Evolutionary conservation across 2,888 invertebrate species (phyloP), one percentile per base, ranked within the genome.

Genomic region (Ophraella communa): DNA sequence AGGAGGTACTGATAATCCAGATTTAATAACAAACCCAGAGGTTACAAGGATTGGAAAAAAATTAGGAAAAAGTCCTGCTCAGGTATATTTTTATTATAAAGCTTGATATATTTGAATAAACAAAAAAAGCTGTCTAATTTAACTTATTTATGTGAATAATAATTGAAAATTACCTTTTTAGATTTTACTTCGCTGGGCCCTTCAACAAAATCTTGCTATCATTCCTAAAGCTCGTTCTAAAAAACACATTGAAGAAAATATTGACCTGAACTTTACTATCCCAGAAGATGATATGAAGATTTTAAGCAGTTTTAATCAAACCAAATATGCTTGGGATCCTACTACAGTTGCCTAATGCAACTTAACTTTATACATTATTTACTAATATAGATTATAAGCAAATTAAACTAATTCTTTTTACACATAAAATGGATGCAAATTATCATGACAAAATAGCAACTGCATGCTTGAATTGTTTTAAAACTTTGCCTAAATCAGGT

Each of bases 151-250:
- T n/a, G n/a, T n/a, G n/a, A n/a, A n/a, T n/a, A n/a, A n/a, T n/a
- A n/a, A 20, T 20, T 84, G 92, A 98, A 81, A n/a, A 4, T 10
- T 45, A 8, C 11, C 20, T 18, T 59, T 39, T 57, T 52, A 81
- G 81, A 81, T 93, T 0, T 80, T 94, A 7, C 83, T 95, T 10
- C 85, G 86, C 47, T 95, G 94, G 93, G 89, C 91, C 1, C 74
- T 91, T 10, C 90, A 92, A 76, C 89, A 90, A 77, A 86, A 86
- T 61, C 85, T 93, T 66, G 89, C 87, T 23, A 83, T 91, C 0
- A 88, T 91, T 67, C 90, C 91, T 0, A 91, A 90, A 79, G 87
- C 90, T 0, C 81, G 83, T 0, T 84, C 85, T 17, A 80, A 82
- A 21, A 77, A 81, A 17, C 88, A 87, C 59, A 87, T 91, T 21